phyloP scores from a whole-genome alignment of 1,140 invertebrate genomes.

The Drosophila tsacasi region DNA sequence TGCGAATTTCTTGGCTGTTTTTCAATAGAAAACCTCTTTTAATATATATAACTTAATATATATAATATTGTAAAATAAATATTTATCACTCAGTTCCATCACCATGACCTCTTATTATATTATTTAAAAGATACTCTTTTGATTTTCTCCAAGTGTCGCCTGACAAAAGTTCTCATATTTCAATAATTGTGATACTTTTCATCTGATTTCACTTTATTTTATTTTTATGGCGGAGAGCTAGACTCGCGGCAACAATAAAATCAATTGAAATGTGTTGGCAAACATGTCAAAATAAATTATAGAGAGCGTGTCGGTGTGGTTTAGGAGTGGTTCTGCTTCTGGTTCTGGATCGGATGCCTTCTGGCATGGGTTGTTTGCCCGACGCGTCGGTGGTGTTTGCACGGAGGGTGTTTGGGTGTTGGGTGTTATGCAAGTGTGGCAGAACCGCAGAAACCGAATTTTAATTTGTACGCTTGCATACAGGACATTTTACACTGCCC shows the following conservation, averaged over 20 bases:
- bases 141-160: slow-evolving; percentile 5
- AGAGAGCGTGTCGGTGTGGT: slow-evolving; percentile 65
- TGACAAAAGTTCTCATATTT: slow-evolving; percentile 72
- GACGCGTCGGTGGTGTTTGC: slow-evolving; percentile 47
- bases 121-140: background rate
- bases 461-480: slow-evolving; percentile 83
- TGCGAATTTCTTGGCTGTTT: background rate
- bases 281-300: slow-evolving; percentile 85
- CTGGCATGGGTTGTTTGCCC: slow-evolving; percentile 56
- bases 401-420: slow-evolving; percentile 10
- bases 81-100: too few species aligned
- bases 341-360: slow-evolving; percentile 10
- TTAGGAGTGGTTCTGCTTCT: slow-evolving; percentile 12
- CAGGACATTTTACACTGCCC: slow-evolving; percentile 59
- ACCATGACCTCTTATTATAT: background rate
- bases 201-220: slow-evolving; percentile 68
- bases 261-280: slow-evolving; percentile 85
- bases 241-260: slow-evolving; percentile 73
- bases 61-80: too few species aligned
- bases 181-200: slow-evolving; percentile 83
- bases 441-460: slow-evolving; percentile 83
- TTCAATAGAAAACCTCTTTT: background rate
- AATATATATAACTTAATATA: too few species aligned
- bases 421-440: slow-evolving; percentile 78
- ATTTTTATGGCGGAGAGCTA: slow-evolving; percentile 36